Conservation (phyloP, 2,797 vertebrate genomes). For the Dromococcyx pavoninus region DNA sequence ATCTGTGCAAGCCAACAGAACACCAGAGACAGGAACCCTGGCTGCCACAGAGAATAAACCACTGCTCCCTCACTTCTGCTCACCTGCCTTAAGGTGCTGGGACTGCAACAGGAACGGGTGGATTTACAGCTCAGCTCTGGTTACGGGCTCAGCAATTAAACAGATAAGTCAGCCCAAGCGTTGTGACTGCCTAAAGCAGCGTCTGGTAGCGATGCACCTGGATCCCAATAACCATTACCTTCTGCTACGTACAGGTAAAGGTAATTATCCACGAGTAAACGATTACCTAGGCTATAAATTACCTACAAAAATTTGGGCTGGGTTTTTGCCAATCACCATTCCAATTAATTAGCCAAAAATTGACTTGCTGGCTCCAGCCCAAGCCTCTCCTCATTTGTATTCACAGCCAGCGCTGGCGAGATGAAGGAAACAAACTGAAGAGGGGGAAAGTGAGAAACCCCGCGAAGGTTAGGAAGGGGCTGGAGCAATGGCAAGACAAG, state of each 20-base stretch:
- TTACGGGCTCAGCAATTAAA: constrained; percentile 23
- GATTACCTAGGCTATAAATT: constrained; percentile 71
- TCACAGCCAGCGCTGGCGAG: not conserved
- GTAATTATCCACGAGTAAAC: constrained; percentile 68
- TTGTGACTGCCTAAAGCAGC: constrained; percentile 14
- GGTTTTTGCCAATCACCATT: constrained; percentile 71
- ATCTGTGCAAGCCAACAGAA: not conserved
- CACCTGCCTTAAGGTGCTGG: not conserved
- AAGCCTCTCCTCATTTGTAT: constrained; percentile 67
- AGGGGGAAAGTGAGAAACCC: not conserved
- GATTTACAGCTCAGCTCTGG: not conserved
- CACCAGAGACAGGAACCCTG: accelerated
- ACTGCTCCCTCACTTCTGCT: not conserved
- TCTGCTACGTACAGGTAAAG: constrained; percentile 63
- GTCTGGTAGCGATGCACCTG: constrained; percentile 28
- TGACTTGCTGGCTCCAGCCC: constrained; percentile 64
- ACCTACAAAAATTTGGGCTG: constrained; percentile 73
- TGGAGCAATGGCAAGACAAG: not conserved
- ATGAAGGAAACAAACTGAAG: constrained; percentile 52
- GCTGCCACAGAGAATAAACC: not conserved
- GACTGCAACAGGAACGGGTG: not conserved
- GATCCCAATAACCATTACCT: constrained; percentile 62
- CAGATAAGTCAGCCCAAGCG: constrained; percentile 53
- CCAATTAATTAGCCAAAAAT: constrained; percentile 74
- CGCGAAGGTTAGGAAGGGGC: not conserved